These are phyloP conservation scores for Astyanax mexicanus DNA, from an alignment of 2,797 vertebrate genomes.

Conservation along the genomic window DNA sequence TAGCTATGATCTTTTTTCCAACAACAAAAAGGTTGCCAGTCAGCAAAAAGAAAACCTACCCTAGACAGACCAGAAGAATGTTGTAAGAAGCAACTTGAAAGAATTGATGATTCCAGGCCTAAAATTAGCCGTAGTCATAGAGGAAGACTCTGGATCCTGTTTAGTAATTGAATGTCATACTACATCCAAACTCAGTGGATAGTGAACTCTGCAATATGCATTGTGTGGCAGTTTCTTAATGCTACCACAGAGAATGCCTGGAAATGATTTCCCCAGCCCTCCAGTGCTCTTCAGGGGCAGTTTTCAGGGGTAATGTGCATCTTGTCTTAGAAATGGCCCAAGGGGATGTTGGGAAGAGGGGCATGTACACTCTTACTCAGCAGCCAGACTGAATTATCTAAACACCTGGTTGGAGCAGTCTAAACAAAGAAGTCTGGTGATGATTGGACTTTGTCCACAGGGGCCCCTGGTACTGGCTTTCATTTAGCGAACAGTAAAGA, in stretches of 20 bases:
- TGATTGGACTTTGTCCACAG: slow-evolving; percentile 40
- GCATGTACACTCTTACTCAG: slow-evolving; percentile 65
- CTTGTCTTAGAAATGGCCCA: slow-evolving; percentile 49
- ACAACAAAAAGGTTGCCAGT: neutral
- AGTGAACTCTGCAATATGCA: slow-evolving; percentile 58
- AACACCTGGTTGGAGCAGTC: slow-evolving; percentile 69
- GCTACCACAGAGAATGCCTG: slow-evolving; percentile 49
- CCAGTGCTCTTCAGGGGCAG: slow-evolving; percentile 53
- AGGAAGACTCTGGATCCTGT: slow-evolving; percentile 58
- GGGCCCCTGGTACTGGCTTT: slow-evolving; percentile 15
- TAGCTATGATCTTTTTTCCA: neutral
- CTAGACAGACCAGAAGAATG: slow-evolving; percentile 50
- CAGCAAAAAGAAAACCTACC: slow-evolving; percentile 14
- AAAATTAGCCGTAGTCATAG: slow-evolving; percentile 49
- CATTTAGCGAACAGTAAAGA: slow-evolving; percentile 7
- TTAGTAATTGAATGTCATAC: slow-evolving; percentile 56
- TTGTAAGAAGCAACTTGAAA: slow-evolving; percentile 38
- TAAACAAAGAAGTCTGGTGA: slow-evolving; percentile 57
- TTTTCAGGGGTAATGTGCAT: slow-evolving; percentile 42
- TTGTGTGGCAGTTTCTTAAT: slow-evolving; percentile 46
- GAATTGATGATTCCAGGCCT: slow-evolving; percentile 49
- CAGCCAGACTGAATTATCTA: slow-evolving; percentile 65
- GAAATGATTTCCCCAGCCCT: slow-evolving; percentile 71
- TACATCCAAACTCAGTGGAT: slow-evolving; percentile 51
- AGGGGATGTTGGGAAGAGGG: slow-evolving; percentile 54